Base-by-base conservation (phyloP, 2,113 vertebrate species). In the Madoqua kirkii region DNA sequence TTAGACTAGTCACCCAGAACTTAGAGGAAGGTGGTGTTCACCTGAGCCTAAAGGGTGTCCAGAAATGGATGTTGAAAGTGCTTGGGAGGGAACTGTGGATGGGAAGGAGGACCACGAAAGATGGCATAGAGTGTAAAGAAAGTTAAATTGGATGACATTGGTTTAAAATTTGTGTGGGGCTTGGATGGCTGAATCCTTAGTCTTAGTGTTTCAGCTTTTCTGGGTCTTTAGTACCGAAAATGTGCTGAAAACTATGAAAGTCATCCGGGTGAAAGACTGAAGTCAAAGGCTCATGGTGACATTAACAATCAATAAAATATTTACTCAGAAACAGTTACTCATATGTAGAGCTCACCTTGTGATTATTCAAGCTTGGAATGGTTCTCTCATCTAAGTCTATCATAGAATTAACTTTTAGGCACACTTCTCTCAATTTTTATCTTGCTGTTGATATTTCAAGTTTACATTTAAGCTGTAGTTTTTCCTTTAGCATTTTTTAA, bases 371-470 rank as follows among this genome's bases (percentile, higher is more conserved):
- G 50, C 31, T 90, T 33, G 48, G 5, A 67, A 15, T 1, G 10
- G 17, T 52, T 16, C 89, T 55, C 15, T 10, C 29, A 52, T n/a
- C 10, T 33, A 3, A 64, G 62, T 76, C 33, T 13, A 52, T 25
- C 2, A 29, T 19, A 19, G 62, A 87, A 60, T 59, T n/a, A 83
- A 33, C 12, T 50, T 54, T 84, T 29, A 40, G 50, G 27, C 43
- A 52, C 14, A 71, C 33, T 43, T n/a, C 45, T 79, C 21, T 60
- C 0, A 27, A 7, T 12, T 3, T 64, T 59, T 85, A 43, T 71
- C 25, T 43, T 43, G 25, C 29, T 29, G 25, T 85, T 11, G 36
- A 85, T 31, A 59, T 2, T 99, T 84, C 13, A 23, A 40, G n/a
- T 84, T 84, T 36, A 55, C 14, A 16, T 25, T 36, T 25, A 27